phyloP scores from a whole-genome alignment of 2,113 vertebrate species.

The Pycnonotus jocosus region DNA sequence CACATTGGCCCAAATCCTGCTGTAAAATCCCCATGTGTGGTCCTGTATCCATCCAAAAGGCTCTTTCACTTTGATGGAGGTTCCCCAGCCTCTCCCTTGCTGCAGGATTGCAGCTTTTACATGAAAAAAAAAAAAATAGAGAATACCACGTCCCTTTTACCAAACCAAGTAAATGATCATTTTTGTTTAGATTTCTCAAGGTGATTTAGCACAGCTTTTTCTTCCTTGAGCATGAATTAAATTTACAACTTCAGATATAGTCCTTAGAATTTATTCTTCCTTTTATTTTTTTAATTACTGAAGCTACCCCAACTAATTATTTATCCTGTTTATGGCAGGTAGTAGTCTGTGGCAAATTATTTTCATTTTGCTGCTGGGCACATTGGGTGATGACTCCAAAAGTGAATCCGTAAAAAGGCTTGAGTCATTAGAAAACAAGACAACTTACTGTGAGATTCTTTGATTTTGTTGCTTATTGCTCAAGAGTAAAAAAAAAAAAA shows the following conservation, averaged over 20 bases:
- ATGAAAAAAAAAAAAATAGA: not conserved
- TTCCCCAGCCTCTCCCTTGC: not conserved
- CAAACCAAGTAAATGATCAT: not conserved
- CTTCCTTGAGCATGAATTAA: not conserved
- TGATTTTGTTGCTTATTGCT: constrained; percentile 55
- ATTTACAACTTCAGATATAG: not conserved
- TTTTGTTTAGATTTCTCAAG: constrained; percentile 5
- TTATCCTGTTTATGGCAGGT: constrained; percentile 45
- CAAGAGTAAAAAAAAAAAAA: constrained; percentile 8
- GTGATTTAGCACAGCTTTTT: not conserved
- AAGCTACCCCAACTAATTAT: constrained; percentile 51
- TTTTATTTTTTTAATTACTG: not conserved
- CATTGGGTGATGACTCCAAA: constrained; percentile 12
- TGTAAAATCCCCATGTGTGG: constrained; percentile 17
- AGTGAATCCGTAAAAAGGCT: constrained; percentile 22
- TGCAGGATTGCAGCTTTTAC: not conserved
- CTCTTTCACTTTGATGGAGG: not conserved
- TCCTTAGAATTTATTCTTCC: not conserved
- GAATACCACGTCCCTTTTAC: not conserved
- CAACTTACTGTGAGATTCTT: constrained; percentile 36
- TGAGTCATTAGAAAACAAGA: constrained; percentile 58
- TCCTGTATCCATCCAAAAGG: not conserved
- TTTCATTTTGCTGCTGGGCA: constrained; percentile 59
- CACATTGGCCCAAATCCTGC: not conserved
- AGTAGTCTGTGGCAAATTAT: constrained; percentile 44